Evolutionary conservation across 53 echinoderm and acorn worm genomes (phyloP), one percentile per base, ranked within the genome.

Genomic region (Apostichopus leukothele): DNA sequence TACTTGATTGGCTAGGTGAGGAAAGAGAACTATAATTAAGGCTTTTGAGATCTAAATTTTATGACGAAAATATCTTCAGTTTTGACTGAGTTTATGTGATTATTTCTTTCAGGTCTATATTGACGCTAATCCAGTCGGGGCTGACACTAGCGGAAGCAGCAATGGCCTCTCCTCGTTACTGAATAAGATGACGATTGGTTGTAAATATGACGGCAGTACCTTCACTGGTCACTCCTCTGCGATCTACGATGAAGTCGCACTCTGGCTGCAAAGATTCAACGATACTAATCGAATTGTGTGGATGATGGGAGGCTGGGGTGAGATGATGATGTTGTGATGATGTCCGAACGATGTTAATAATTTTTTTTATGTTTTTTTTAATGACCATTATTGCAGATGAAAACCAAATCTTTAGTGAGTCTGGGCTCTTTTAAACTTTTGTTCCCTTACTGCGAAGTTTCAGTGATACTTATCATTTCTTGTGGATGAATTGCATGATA

Each of bases 251-350:
- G 96, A 96, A 53, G 61, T 96, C 11, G 78, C 93, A 59, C 75
- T 96, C 53, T 93, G 92, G 88, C 92, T 90, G 25, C 20, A 51
- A 25, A 78, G 88, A 52, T 78, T 93, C 11, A 95, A 95, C 79
- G 89, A 83, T 11, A 80, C 92, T 8, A 75, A 71, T 74, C 84
- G 91, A 26, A 86, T 83, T 59, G 66, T 89, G 0, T 92, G 92
- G 92, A 86, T 95, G 23, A 91, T 93, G 92, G 95, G 95, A 59
- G 95, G 95, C 83, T 93, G 93, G 93, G 95, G 95, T 95, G 87
- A 95, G 93, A 63, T 77, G 22, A 75, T 75, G 23, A 27, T 75
- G 14, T 75, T 9, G 26, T 66, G 51, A 39, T 25, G 7, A 25
- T 25, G 25, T 25, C 25, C 0, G 4, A 0, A 50, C 3, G 2